Evolutionary conservation across 1,140 invertebrate species (phyloP), one percentile per base, ranked within the genome.

Genomic region (Heliconius hewitsoni): DNA sequence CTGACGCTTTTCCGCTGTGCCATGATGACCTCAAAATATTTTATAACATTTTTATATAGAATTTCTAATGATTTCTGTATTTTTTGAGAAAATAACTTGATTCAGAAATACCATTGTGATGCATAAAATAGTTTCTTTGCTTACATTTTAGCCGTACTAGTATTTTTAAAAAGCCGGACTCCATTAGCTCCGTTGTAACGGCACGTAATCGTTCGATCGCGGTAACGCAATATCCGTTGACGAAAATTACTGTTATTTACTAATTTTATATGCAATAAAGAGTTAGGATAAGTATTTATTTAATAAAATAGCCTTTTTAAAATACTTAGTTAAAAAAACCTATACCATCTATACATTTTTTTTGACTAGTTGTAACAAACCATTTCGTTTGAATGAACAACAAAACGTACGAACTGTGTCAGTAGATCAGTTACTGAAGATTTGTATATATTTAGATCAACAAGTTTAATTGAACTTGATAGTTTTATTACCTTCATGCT

Each of bases 191-290:
- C 27, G 39, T 79, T 79, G 73, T 79, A 66, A 27, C 57, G 57
- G 57, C 77, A 27, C 42, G 34, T 79, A 82, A 84, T 82, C 73
- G 80, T 78, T 66, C 76, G 79, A 81, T 80, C 83, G 76, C 42
- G 73, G 74, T 77, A 77, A 81, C 81, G 81, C 77, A 81, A 83
- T 85, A 85, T 83, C 83, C 83, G 83, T 71, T 55, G 73, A 50
- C n/a, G 46, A 57, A 66, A 66, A 66, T 66, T 30, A 13, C 60
- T 66, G 30, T 66, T 27, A 66, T 66, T 66, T 27, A 66, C 60
- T 30, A 66, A 66, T 30, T 66, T 66, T n/a, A 66, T 66, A 66
- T 66, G 23, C 27, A 66, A 8, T 66, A 27, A 30, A 66, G 60
- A 13, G 9, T 23, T 66, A 11, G 5, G n/a, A 66, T 66, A 66